Evolutionary conservation across 2,888 invertebrate species (phyloP).

Genomic region (Polydesmus complanatus): DNA sequence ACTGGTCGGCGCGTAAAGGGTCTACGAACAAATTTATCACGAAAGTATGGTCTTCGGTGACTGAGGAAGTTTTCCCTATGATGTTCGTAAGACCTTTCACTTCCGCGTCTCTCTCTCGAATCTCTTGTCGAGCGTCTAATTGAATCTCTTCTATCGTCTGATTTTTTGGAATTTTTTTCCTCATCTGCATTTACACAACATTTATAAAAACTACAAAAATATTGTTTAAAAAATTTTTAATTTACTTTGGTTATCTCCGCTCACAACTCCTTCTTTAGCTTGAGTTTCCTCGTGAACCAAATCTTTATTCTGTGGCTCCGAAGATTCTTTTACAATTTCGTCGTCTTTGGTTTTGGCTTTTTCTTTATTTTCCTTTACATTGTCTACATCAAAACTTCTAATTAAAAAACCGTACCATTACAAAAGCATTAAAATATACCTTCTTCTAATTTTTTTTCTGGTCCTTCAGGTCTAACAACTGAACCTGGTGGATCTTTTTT

Average conservation of each 20-base stretch:
- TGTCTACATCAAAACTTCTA: neutral
- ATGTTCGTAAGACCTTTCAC: slow-evolving; percentile 17
- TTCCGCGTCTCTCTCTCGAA: slow-evolving; percentile 15
- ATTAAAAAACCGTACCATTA: no score
- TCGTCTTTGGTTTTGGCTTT: neutral
- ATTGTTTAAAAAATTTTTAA: no score
- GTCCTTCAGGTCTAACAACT: neutral
- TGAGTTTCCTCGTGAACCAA: neutral
- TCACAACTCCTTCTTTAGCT: slow-evolving; percentile 6
- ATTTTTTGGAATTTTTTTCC: slow-evolving; percentile 20
- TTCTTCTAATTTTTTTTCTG: slow-evolving; percentile 3
- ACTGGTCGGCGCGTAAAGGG: slow-evolving; percentile 1
- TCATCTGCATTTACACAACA: slow-evolving; percentile 16
- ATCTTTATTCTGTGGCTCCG: neutral
- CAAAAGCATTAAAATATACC: neutral
- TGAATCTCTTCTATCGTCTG: neutral
- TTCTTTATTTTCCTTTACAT: slow-evolving; percentile 5
- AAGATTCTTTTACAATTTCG: neutral
- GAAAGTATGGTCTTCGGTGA: neutral
- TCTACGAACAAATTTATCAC: neutral
- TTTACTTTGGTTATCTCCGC: slow-evolving; percentile 10
- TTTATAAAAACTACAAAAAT: no score
- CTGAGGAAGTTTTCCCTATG: slow-evolving; percentile 8
- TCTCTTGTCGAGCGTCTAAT: neutral
- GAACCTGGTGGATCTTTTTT: slow-evolving; percentile 10